phyloP scores from a whole-genome alignment of 2,797 vertebrate genomes.

The Australoheros facetus region DNA sequence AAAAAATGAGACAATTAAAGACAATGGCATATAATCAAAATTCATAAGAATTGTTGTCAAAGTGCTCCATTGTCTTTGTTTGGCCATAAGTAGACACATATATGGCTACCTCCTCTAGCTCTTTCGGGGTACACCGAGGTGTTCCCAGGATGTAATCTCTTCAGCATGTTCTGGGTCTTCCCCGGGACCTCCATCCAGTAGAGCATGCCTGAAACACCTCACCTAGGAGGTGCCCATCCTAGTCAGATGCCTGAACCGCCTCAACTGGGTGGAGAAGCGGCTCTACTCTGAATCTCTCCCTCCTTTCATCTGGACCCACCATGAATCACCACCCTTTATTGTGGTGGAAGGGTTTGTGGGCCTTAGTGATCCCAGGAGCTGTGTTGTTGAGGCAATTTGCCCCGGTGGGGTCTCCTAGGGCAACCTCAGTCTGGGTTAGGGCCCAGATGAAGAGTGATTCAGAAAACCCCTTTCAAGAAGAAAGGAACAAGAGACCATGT shows the following conservation, averaged over 20 bases:
- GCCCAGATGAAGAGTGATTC: no score
- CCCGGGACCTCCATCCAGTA: no score
- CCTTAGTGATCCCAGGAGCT: background rate
- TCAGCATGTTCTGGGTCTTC: no score
- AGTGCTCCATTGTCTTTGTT: background rate
- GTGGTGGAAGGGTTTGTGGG: background rate
- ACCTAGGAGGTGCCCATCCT: no score
- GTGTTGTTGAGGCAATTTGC: background rate
- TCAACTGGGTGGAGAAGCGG: no score
- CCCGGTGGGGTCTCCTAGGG: background rate
- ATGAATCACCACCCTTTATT: background rate
- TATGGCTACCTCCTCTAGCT: background rate
- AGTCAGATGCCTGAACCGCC: no score
- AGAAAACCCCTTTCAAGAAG: no score
- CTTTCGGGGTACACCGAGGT: background rate
- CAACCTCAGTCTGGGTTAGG: background rate
- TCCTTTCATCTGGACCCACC: background rate
- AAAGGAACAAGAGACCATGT: no score
- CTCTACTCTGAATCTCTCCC: no score
- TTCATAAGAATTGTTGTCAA: background rate
- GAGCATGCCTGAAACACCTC: no score
- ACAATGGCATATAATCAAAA: background rate
- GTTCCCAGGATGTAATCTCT: no score
- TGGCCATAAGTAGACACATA: background rate
- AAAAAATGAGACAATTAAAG: background rate